Conservation (phyloP, 23 tunicate species). For the Diplosoma virens region DNA sequence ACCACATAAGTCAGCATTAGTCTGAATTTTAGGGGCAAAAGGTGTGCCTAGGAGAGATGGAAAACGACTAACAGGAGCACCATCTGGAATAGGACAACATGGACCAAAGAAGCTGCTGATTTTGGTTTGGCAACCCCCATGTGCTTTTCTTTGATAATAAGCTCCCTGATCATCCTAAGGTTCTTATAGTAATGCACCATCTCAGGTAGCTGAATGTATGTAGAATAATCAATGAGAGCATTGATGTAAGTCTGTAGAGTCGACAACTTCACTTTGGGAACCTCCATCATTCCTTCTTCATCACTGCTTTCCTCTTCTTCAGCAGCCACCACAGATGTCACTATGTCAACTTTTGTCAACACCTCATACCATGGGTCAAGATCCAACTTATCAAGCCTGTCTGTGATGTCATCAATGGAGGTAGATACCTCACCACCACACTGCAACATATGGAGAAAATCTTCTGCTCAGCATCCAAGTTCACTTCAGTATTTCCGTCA, state of each 20-base stretch:
- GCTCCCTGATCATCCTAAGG: slow-evolving; percentile 37
- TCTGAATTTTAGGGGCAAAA: slow-evolving; percentile 20
- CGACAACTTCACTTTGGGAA: slow-evolving; percentile 34
- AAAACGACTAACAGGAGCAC: slow-evolving; percentile 10
- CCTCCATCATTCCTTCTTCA: slow-evolving; percentile 16
- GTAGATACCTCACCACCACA: slow-evolving; percentile 41
- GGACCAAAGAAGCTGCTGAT: slow-evolving; percentile 28
- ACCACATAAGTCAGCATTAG: background rate
- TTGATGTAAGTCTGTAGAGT: slow-evolving; percentile 31
- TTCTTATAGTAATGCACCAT: slow-evolving; percentile 28
- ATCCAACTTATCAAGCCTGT: slow-evolving; percentile 24
- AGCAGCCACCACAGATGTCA: slow-evolving; percentile 31
- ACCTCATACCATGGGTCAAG: slow-evolving; percentile 30
- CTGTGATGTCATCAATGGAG: slow-evolving; percentile 32
- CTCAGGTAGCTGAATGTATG: slow-evolving; percentile 31
- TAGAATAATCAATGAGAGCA: slow-evolving; percentile 32
- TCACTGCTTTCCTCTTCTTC: slow-evolving; percentile 38
- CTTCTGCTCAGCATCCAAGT: slow-evolving; percentile 7
- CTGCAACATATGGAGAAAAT: slow-evolving; percentile 36
- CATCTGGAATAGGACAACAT: slow-evolving; percentile 19
- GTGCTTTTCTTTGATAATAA: slow-evolving; percentile 27
- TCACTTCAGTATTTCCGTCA: slow-evolving; percentile 7
- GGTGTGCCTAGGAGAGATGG: slow-evolving; percentile 24
- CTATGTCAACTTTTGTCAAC: slow-evolving; percentile 18
- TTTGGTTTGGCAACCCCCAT: slow-evolving; percentile 32